A percentile compares a stretch with the other conserved stretches of the same genome.
phyloP scores from a whole-genome alignment of 2,797 vertebrate species.

The Clarias pachynema region DNA sequence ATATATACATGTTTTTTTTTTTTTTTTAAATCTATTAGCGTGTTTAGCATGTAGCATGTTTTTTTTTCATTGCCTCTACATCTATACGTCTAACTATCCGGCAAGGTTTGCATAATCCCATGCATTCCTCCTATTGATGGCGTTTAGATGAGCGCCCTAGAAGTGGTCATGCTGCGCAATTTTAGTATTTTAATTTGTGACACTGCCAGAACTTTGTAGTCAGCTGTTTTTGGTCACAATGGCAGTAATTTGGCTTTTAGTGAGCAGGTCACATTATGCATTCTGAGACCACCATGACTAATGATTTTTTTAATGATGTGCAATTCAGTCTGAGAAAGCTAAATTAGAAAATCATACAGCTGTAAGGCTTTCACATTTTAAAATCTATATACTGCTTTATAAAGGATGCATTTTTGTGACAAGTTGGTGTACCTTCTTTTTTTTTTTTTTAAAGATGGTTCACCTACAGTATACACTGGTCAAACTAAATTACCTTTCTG shows the following conservation, averaged over 20 bases:
- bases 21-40: background rate
- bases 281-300: background rate
- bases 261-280: background rate
- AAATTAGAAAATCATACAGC: background rate
- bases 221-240: conserved; percentile 22
- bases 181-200: conserved; percentile 5
- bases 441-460: background rate
- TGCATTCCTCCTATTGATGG: background rate
- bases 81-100: background rate
- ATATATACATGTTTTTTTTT: too few species aligned
- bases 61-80: background rate
- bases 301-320: conserved; percentile 2
- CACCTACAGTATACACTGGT: background rate
- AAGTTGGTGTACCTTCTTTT: background rate
- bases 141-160: background rate
- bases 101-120: background rate
- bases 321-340: background rate
- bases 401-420: background rate
- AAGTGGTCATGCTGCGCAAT: background rate
- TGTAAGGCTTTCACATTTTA: background rate
- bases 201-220: conserved; percentile 7
- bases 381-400: background rate
- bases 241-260: conserved; percentile 12
- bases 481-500: background rate
- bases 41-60: too few species aligned